Percentiles rank a stretch among this genome's conserved stretches.
These are phyloP conservation scores for Cheilosia grossa DNA, from an alignment of 2,888 invertebrate species.

Conservation along the genomic window DNA sequence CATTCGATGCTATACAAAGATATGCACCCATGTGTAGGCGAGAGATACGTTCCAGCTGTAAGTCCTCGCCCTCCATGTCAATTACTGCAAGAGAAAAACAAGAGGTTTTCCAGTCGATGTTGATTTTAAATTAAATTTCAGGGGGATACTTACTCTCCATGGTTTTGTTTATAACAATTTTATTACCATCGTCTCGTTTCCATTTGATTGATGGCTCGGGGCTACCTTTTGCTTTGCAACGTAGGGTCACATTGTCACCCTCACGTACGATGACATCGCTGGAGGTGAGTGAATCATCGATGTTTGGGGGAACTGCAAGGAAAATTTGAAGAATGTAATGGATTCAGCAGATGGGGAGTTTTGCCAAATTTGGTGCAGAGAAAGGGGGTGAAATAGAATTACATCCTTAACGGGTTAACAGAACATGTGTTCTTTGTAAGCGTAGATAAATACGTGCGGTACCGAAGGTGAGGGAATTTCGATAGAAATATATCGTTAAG, in stretches of 20 bases:
- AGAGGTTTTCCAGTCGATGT: constrained; percentile 42
- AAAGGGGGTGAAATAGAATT: background rate
- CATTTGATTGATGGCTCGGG: constrained; percentile 95
- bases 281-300: constrained; percentile 94
- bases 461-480: too few relatives aligned
- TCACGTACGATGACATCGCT: constrained; percentile 96
- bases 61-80: constrained; percentile 93
- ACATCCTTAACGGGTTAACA: background rate
- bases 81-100: constrained; percentile 84
- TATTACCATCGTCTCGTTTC: constrained; percentile 94
- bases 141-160: constrained; percentile 86
- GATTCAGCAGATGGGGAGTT: background rate
- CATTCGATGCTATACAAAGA: constrained; percentile 93
- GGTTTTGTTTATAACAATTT: constrained; percentile 93
- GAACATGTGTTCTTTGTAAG: too few relatives aligned
- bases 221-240: constrained; percentile 94
- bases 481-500: too few relatives aligned
- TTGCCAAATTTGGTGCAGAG: too few relatives aligned
- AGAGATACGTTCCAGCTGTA: constrained; percentile 93
- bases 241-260: constrained; percentile 93
- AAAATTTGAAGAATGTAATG: background rate
- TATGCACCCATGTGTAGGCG: constrained; percentile 96
- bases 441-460: too few relatives aligned
- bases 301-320: constrained; percentile 93
- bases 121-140: constrained; percentile 70